Evolutionary conservation across 1,140 invertebrate genomes (phyloP).

Genomic region (Temnothorax longispinosus): DNA sequence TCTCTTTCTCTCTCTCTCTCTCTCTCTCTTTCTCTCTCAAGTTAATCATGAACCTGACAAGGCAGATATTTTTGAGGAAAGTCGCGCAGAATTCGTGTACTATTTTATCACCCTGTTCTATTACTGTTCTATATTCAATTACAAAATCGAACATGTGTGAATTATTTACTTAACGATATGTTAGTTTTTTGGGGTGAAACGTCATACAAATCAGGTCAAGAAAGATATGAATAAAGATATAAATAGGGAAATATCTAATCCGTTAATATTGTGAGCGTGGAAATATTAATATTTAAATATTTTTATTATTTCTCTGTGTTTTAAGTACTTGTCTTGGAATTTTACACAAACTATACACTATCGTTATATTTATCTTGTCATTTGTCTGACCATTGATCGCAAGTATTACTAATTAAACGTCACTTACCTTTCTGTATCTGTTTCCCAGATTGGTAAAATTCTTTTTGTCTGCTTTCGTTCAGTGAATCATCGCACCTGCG

Average conservation of each 20-base stretch:
- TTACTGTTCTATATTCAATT: not conserved
- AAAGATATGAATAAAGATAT: not conserved
- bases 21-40: no score
- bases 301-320: not conserved
- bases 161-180: not conserved
- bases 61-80: not conserved
- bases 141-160: not conserved
- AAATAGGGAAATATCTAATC: not conserved
- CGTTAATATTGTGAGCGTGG: not conserved
- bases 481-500: conserved; percentile 72
- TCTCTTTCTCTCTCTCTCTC: no score
- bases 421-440: conserved; percentile 28
- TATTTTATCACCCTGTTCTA: not conserved
- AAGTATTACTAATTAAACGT: not conserved
- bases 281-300: not conserved
- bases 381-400: no score
- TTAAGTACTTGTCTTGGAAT: no score
- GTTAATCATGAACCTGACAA: not conserved
- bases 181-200: not conserved
- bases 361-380: no score
- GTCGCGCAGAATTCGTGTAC: not conserved
- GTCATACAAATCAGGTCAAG: not conserved
- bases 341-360: no score
- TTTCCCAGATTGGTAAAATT: conserved; percentile 41
- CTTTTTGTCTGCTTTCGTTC: conserved; percentile 37